phyloP scores from a whole-genome alignment of 2,797 vertebrate genomes.

The Sebastolobus alascanus region DNA sequence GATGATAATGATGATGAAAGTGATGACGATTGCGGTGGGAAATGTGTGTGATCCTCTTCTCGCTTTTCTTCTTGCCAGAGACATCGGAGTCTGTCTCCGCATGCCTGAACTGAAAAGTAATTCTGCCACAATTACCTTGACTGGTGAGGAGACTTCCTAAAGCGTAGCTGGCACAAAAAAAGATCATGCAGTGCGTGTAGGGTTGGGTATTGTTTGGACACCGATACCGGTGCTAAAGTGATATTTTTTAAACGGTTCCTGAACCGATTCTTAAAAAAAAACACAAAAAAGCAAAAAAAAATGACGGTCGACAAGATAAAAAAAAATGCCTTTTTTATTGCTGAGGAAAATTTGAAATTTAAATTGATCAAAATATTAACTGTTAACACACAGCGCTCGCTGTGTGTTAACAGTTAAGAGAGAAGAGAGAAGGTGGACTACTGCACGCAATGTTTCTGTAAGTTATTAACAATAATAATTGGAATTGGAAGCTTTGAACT shows the following conservation, averaged over 20 bases:
- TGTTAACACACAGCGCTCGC: rapidly evolving
- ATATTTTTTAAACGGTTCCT: not conserved
- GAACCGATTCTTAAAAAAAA: not conserved
- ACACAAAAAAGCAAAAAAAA: not conserved
- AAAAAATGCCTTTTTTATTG: no score
- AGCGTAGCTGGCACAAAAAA: conserved; percentile 10
- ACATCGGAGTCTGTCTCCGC: not conserved
- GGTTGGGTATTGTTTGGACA: not conserved
- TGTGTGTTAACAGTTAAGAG: no score
- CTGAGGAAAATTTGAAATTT: no score
- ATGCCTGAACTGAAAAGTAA: not conserved
- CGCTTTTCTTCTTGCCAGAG: conserved; percentile 5
- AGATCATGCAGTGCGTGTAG: not conserved
- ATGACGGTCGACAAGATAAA: rapidly evolving
- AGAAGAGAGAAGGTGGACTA: no score
- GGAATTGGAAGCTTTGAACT: not conserved
- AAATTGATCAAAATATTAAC: no score
- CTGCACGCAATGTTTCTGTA: not conserved
- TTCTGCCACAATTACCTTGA: conserved; percentile 6
- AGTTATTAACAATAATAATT: not conserved
- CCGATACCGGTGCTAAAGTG: not conserved
- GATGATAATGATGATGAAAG: conserved; percentile 19
- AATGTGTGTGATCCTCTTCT: conserved; percentile 30
- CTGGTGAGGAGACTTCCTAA: conserved; percentile 4
- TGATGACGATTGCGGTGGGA: conserved; percentile 5